Base-by-base conservation (phyloP, 2,113 vertebrate genomes). In the Oceanodroma tethys region DNA sequence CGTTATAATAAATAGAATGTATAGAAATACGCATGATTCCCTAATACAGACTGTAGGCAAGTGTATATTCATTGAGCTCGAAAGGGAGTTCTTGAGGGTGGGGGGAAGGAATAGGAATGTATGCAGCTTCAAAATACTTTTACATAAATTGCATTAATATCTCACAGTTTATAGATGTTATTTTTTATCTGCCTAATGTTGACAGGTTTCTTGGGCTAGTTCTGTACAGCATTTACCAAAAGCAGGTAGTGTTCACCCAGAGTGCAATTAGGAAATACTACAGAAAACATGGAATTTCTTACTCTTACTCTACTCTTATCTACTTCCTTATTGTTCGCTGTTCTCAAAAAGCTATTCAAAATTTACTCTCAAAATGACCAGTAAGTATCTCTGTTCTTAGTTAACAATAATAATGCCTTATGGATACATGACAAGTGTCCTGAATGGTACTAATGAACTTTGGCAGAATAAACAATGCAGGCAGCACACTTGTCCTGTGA, bases 1-100 rank as follows among this genome's bases (percentile, higher is more conserved):
- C 74, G 94, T 95, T 97, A 83, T 84, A 95, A 95, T 94, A 95
- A 96, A 95, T 91, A 94, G 94, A 94, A 97, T 48, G 47, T 90
- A 95, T 90, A 95, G 84, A 95, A 93, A 78, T 90, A 93, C 62
- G 22, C 75, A 74, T 48, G 74, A 86, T 92, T 96, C 82, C 38
- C 38, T 92, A 81, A 92, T 53, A 59, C 26, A 86, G 82, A 93
- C 88, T 88, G 66, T 95, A 81, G 82, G 80, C 76, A 85, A 87
- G 48, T 63, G 34, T 90, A 19, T 92, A 79, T 93, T 80, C 89
- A 47, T 8, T 88, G 80, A 79, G 60, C 71, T 95, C 81, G 70
- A 80, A 94, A 66, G 19, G 29, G 60, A 86, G 36, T 62, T 94
- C 36, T 66, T 81, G 47, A 71, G 80, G 72, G 29, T 70, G 16